These are phyloP conservation scores for Dicentrarchus labrax DNA, from an alignment of 2,113 vertebrate genomes.

Conservation along the genomic window DNA sequence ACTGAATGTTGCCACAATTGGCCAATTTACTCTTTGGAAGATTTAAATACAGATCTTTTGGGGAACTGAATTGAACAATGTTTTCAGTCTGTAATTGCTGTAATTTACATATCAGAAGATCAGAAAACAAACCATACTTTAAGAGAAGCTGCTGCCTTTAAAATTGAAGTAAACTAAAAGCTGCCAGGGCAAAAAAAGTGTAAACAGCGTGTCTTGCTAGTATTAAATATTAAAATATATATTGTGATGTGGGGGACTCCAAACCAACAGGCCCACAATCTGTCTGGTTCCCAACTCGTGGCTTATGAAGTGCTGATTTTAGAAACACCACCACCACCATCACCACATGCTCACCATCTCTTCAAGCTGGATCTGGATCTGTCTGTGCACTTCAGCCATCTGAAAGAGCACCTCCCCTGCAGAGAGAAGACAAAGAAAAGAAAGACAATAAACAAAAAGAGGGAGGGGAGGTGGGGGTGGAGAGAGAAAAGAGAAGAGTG, in stretches of 20 bases:
- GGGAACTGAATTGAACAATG: background rate
- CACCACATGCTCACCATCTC: conserved; percentile 92
- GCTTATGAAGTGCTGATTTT: conserved; percentile 35
- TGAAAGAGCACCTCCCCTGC: conserved; percentile 99
- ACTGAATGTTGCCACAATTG: conserved; percentile 10
- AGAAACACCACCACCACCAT: conserved; percentile 28
- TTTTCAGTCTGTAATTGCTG: background rate
- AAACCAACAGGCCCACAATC: conserved; percentile 38
- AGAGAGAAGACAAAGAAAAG: conserved; percentile 54
- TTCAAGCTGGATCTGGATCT: conserved; percentile 98
- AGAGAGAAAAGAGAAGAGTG: conserved; percentile 29
- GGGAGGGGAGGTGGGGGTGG: conserved; percentile 16
- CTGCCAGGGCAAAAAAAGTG: background rate
- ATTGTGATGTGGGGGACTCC: conserved; percentile 1
- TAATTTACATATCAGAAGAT: conserved; percentile 33
- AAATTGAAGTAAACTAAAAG: background rate
- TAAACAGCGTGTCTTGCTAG: background rate
- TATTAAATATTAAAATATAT: conserved; percentile 29
- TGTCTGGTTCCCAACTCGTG: conserved; percentile 10
- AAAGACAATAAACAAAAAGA: conserved; percentile 61
- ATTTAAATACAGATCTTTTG: background rate
- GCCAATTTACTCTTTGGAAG: background rate
- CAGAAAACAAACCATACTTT: conserved; percentile 1
- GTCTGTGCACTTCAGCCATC: conserved; percentile 98
- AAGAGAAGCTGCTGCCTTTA: background rate